Evolutionary conservation across 1,140 invertebrate genomes (phyloP).

Genomic region (Neoseiulus cucumeris): DNA sequence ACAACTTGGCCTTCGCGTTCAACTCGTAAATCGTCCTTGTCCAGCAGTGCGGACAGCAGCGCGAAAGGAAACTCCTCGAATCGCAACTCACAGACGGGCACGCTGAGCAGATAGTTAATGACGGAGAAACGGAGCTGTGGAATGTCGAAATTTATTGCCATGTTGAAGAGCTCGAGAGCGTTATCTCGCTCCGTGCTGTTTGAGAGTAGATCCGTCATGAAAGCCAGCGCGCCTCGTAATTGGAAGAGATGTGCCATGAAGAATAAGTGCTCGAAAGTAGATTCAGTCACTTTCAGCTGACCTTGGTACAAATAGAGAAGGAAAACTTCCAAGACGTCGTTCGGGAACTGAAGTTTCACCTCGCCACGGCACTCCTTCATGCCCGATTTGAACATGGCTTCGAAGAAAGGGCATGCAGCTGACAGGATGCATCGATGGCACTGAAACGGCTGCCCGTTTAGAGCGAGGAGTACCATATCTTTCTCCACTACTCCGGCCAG

Average conservation of each 20-base stretch:
- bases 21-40: background rate
- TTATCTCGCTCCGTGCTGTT: background rate
- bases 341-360: background rate
- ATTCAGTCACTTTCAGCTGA: background rate
- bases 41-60: background rate
- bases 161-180: background rate
- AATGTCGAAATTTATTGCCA: background rate
- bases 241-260: background rate
- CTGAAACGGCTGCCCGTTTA: background rate
- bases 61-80: conserved; percentile 4
- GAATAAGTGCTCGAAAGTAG: background rate
- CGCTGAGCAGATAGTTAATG: background rate
- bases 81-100: background rate
- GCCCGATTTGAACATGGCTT: conserved; percentile 3
- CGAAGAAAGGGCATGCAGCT: background rate
- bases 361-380: background rate
- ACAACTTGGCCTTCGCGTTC: conserved; percentile 1
- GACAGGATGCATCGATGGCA: background rate
- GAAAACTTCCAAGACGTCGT: background rate
- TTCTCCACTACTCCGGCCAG: background rate
- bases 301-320: background rate
- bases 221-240: background rate
- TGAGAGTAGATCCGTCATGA: background rate
- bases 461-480: background rate
- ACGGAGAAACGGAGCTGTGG: background rate